Evolutionary conservation across 2,113 vertebrate species (phyloP).

Genomic region (Scopus umbretta): DNA sequence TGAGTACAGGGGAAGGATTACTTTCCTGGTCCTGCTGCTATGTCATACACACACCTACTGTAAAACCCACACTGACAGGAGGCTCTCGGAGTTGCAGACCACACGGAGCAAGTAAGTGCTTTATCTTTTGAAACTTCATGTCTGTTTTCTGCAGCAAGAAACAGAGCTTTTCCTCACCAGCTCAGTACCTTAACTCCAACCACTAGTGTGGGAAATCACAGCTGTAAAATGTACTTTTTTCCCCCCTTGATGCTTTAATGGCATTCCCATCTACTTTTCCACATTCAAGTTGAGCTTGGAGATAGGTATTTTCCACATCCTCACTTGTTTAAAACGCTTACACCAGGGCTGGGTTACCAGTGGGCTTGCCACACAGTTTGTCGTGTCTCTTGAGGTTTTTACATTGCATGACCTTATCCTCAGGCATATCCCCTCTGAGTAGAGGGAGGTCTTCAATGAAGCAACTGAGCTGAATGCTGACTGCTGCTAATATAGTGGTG

Average conservation of each 20-base stretch:
- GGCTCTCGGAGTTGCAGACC: not conserved
- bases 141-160: not conserved
- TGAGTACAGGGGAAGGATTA: no score
- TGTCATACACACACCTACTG: not conserved
- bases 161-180: not conserved
- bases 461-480: not conserved
- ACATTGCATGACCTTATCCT: not conserved
- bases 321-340: not conserved
- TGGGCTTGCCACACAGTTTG: fast-evolving
- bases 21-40: no score
- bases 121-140: not conserved
- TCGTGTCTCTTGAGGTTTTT: no score
- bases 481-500: not conserved
- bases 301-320: not conserved
- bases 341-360: not conserved
- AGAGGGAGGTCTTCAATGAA: not conserved
- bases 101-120: not conserved
- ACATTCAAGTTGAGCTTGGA: not conserved
- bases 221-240: not conserved
- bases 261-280: not conserved
- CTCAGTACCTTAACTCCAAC: not conserved
- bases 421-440: not conserved
- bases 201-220: not conserved
- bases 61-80: not conserved
- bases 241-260: not conserved